Conservation (phyloP, 2,113 vertebrate genomes). For the Herpetotheres cachinnans region DNA sequence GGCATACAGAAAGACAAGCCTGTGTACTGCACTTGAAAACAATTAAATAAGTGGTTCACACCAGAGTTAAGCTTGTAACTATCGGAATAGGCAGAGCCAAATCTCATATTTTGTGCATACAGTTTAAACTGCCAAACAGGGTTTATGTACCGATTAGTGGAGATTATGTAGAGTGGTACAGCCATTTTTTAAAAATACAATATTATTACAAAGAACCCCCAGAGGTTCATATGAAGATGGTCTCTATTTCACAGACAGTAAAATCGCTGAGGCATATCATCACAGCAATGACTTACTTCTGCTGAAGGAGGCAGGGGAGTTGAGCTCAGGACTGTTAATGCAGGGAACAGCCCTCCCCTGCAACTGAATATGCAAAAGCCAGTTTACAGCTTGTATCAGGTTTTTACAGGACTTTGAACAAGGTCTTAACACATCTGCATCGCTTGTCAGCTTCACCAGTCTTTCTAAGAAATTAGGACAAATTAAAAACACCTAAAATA, state of each 20-base stretch:
- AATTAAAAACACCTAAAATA: background rate
- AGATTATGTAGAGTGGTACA: conserved; percentile 57
- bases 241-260: conserved; percentile 68
- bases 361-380: background rate
- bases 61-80: conserved; percentile 33
- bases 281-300: conserved; percentile 48
- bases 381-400: background rate
- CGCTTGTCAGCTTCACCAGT: background rate
- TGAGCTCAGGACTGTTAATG: conserved; percentile 21
- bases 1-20: conserved; percentile 15
- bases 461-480: background rate
- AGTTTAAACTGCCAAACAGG: conserved; percentile 56
- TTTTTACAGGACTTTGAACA: background rate
- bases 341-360: background rate
- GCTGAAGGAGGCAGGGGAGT: conserved; percentile 45
- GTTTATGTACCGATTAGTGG: conserved; percentile 56
- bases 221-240: conserved; percentile 62
- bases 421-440: background rate
- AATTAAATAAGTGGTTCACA: conserved; percentile 4
- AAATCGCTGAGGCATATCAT: conserved; percentile 67
- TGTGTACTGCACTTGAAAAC: conserved; percentile 22
- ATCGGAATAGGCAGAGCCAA: conserved; percentile 10
- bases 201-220: conserved; percentile 67
- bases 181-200: conserved; percentile 58
- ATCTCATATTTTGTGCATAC: conserved; percentile 14